Conservation (phyloP, 2,888 invertebrate genomes). For the Vandiemenella viatica region DNA sequence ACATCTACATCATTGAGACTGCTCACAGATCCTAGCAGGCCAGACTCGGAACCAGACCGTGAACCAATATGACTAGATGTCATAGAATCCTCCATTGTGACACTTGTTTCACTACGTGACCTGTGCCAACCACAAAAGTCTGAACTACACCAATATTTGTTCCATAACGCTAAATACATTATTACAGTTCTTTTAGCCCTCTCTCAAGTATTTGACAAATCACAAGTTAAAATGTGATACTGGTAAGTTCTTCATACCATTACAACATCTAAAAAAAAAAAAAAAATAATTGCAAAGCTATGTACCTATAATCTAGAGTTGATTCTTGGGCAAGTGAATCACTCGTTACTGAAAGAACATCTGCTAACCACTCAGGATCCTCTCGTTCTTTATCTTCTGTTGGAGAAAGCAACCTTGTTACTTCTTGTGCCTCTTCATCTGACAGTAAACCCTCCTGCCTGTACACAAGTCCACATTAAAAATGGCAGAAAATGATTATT, state of each 20-base stretch:
- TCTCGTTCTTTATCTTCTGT: constrained; percentile 25
- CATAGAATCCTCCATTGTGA: constrained; percentile 28
- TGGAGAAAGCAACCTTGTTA: constrained; percentile 61
- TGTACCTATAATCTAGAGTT: constrained; percentile 26
- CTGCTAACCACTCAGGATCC: constrained; percentile 40
- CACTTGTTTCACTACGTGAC: constrained; percentile 26
- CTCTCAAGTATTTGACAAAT: too few relatives aligned
- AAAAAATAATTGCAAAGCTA: too few relatives aligned
- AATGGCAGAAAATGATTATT: too few relatives aligned
- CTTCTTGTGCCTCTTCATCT: constrained; percentile 83
- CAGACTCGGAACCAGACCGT: constrained; percentile 22
- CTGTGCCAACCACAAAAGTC: constrained; percentile 25
- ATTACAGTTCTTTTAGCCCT: too few relatives aligned
- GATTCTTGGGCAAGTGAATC: constrained; percentile 16
- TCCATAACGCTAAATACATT: too few relatives aligned
- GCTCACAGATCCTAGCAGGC: constrained; percentile 33
- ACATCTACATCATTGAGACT: constrained; percentile 29
- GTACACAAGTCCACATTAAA: too few relatives aligned
- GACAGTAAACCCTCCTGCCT: constrained; percentile 70
- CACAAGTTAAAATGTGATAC: neutral
- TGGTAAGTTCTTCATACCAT: too few relatives aligned
- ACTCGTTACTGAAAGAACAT: constrained; percentile 38
- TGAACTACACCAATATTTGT: neutral
- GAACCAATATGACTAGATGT: constrained; percentile 29
- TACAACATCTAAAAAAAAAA: too few relatives aligned